Evolutionary conservation across 2,797 vertebrate species (phyloP).

Genomic region (Capromys pilorides): DNA sequence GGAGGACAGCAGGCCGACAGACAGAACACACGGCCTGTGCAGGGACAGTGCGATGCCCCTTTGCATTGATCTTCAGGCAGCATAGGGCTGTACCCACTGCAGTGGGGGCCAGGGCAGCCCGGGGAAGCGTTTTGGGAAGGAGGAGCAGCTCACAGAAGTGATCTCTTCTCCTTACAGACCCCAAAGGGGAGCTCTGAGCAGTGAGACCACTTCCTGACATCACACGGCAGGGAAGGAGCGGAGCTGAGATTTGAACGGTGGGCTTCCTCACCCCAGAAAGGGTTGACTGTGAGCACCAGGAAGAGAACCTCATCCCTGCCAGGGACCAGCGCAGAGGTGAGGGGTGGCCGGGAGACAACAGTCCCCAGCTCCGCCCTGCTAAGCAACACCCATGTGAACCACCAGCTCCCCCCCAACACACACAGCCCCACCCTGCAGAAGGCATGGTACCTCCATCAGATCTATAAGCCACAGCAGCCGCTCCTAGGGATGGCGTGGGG

Average conservation of each 20-base stretch:
- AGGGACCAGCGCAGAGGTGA: background rate
- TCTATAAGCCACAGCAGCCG: constrained; percentile 98
- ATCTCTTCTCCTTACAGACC: background rate
- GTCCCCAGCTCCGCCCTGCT: background rate
- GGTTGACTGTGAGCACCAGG: background rate
- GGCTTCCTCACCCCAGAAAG: background rate
- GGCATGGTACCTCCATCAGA: constrained; percentile 97
- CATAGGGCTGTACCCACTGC: background rate
- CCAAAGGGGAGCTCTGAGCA: constrained; percentile 56
- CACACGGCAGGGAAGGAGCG: constrained; percentile 5
- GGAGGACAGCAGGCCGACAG: background rate
- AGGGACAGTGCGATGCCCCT: background rate
- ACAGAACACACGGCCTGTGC: background rate
- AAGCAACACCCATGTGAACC: background rate
- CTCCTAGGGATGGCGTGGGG: constrained; percentile 85
- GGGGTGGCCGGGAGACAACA: background rate
- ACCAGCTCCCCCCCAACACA: no score
- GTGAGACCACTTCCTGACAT: background rate
- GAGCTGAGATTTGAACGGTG: background rate
- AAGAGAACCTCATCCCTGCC: background rate
- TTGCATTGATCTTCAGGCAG: background rate
- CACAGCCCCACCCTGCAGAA: constrained; percentile 36
- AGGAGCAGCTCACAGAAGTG: background rate
- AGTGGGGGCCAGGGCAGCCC: background rate
- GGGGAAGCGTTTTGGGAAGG: background rate